Conservation (phyloP, 2,888 invertebrate species). For the Lycophotia porphyrea region DNA sequence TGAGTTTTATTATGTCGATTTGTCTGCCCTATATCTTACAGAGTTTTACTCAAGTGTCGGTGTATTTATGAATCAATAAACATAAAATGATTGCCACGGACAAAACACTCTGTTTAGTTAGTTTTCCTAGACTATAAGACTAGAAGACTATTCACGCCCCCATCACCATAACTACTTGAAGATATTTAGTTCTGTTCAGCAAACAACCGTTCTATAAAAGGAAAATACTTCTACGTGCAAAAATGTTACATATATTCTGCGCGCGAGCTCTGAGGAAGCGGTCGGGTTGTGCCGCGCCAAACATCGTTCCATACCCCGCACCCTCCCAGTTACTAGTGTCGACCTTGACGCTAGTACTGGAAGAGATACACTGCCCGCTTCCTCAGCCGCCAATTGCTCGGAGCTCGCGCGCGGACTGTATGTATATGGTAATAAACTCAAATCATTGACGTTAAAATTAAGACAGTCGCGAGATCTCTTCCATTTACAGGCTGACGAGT, state of each 20-base stretch:
- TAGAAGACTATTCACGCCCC: background rate
- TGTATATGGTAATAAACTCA: background rate
- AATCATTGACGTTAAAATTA: background rate
- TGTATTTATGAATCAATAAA: background rate
- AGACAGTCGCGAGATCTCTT: background rate
- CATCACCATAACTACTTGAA: too few relatives aligned
- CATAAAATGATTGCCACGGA: background rate
- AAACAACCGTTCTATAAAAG: background rate
- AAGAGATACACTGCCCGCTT: too few relatives aligned
- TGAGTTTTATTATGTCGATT: constrained; percentile 5
- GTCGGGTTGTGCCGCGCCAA: too few relatives aligned
- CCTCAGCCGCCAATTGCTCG: too few relatives aligned
- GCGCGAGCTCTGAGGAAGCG: too few relatives aligned
- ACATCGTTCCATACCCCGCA: too few relatives aligned
- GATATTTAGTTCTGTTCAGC: background rate
- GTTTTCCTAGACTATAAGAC: too few relatives aligned
- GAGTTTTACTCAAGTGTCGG: background rate
- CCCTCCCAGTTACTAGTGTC: too few relatives aligned
- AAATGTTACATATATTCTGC: too few relatives aligned
- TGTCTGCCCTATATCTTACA: background rate
- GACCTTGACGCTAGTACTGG: too few relatives aligned
- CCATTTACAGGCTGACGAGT: background rate
- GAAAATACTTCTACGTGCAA: background rate
- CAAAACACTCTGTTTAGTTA: background rate
- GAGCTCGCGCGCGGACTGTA: too few relatives aligned